Evolutionary conservation across 2,797 vertebrate species (phyloP), one percentile per base, ranked within the genome.

Genomic region (Alauda arvensis): DNA sequence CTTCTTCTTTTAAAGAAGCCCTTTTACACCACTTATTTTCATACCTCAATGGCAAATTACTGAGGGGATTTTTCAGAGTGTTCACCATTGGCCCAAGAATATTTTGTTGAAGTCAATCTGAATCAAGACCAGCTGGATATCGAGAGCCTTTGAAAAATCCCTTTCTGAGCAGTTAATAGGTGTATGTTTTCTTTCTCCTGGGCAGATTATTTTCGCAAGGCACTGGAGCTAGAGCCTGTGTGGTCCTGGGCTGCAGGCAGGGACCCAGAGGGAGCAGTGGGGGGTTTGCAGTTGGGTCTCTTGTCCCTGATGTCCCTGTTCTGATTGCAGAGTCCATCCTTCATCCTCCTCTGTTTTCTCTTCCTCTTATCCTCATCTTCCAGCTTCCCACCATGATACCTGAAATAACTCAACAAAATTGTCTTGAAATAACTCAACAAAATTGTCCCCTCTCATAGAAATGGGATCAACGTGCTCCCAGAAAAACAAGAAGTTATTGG

Each of bases 101-200:
- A 43, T 85, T 94, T 89, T 88, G 88, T 85, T 71, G 72, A 92
- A 94, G 79, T 92, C 90, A 43, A 5, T 62, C 19, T 85, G 86
- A 93, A 93, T 92, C 88, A 89, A 81, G 89, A 87, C 59, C 92
- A 94, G 94, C 89, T 92, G 92, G 92, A 66, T 85, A 66, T 53
- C 34, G 20, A 72, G 66, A 82, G 90, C 78, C 77, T 95, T 93
- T 94, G 92, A 94, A 94, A 61, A 94, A 85, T 75, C 69, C 76
- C 76, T 90, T 71, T 90, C 80, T 78, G 37, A 90, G 82, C 74
- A 80, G 79, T 83, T 93, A 91, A 90, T 93, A 72, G 12, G 2
- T 91, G 90, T 63, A 56, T 93, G 82, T 94, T 94, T 93, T 85
- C 87, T 83, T 90, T 92, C 74, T 83, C 85, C 87, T 67, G 87